Base-by-base conservation (phyloP, 2,888 invertebrate species). In the Congeria kusceri region DNA sequence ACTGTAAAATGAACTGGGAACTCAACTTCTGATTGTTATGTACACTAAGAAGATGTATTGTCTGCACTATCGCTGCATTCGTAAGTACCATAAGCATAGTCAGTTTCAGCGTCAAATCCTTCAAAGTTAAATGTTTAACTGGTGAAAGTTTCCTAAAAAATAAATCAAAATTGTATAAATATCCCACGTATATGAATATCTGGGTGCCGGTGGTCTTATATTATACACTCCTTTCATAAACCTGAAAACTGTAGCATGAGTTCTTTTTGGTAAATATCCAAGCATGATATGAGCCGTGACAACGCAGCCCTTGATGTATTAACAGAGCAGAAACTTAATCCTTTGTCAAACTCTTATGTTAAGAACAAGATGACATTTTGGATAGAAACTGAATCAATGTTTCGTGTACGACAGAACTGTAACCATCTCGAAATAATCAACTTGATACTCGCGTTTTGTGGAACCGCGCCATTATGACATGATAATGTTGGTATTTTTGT, bases 141-240 rank as follows among this genome's bases (percentile, higher is more conserved):
- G 69, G 69, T 28, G 29, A 47, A 15, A 76, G 46, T 44, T 64
- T 69, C 27, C 28, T 53, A 4, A 76, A 47, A 46, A 39, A 76
- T 0, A n/a, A n/a, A 18, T 3, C 39, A 64, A 47, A 3, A 69
- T 65, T 15, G 11, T 58, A 39, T 49, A 28, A 13, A 74, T 63
- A 57, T 74, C 68, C 74, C 68, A 75, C 0, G 25, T 68, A 29
- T n/a, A 29, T 29, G 27, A 23, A 63, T 67, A 67, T 32, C 46
- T 61, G 27, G 64, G 44, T 59, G 61, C 57, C 23, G 69, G 25
- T 28, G 79, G 70, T 56, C 63, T 28, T 29, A 70, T 44, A 47
- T 65, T 58, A 47, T 39, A 79, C n/a, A 79, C 70, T 29, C 74
- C 79, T 58, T 70, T 74, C 62, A 79, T 64, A 59, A 61, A 79